Conservation (phyloP, 2,888 invertebrate species). For the Thecophora atra region DNA sequence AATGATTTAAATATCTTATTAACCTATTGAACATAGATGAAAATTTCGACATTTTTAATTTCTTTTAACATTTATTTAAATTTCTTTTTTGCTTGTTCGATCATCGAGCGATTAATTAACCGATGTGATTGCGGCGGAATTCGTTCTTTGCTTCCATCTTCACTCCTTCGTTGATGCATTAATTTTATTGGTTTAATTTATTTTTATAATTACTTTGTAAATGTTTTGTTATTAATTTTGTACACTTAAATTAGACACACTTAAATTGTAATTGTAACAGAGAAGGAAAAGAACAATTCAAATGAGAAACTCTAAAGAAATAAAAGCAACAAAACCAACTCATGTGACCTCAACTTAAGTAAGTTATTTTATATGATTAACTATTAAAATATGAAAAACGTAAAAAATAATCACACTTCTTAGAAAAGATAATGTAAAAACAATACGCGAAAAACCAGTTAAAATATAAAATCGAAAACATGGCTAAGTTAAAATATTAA, state of each 20-base stretch:
- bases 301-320: slow-evolving; percentile 43
- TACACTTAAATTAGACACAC: slow-evolving; percentile 11
- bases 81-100: no score
- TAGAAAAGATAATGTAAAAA: slow-evolving; percentile 33
- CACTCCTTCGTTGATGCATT: no score
- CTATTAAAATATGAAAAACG: slow-evolving; percentile 14
- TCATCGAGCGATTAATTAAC: no score
- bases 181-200: slow-evolving; percentile 16
- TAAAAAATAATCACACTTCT: slow-evolving; percentile 40
- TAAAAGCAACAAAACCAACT: slow-evolving; percentile 66
- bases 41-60: no score
- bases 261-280: not conserved
- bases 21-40: no score
- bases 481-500: slow-evolving; percentile 1
- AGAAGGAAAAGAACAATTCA: not conserved
- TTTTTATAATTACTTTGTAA: slow-evolving; percentile 24
- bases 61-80: no score
- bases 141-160: not conserved
- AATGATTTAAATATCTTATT: no score
- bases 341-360: slow-evolving; percentile 68
- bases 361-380: slow-evolving; percentile 58
- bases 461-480: not conserved
- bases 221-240: slow-evolving; percentile 20
- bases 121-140: not conserved
- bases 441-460: not conserved